Evolutionary conservation across 1,140 invertebrate genomes (phyloP), one percentile per base, ranked within the genome.

Genomic region (Probaryconus sp.): DNA sequence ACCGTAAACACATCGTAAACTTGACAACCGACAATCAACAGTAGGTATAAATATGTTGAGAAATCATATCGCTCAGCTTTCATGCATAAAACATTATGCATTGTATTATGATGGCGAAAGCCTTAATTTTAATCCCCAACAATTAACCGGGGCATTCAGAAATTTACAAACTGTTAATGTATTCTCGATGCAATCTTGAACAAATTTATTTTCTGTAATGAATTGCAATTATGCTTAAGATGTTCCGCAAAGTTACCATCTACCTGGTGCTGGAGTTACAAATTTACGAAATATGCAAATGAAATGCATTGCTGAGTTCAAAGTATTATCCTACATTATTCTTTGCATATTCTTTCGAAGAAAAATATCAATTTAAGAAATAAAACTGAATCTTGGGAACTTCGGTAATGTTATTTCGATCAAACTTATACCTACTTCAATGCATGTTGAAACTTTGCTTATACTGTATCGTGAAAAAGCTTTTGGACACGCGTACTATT

Each of bases 21-120:
- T 53, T 53, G 61, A 72, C 69, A 72, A 64, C 60, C 51, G 51
- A 71, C 68, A 48, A 71, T 63, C 60, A 60, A 28, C 53, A 14
- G 18, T 14, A 3, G 37, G 31, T 65, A 48, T 73, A 65, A 73
- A 65, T 72, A 72, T 72, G 51, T 65, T 26, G 37, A 38, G 31
- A 60, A 65, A 60, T 65, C 18, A 38, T 38, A 50, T 51, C 45
- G 18, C 35, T 24, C 30, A 10, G 16, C 10, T 3, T 7, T 63
- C 45, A 70, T 55, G 20, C 67, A 70, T 63, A 70, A 56, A 61
- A 55, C 65, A 51, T 69, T 4, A 28, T 6, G 26, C 20, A 17
- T 37, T 33, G 26, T 38, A 35, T 48, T 14, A 7, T 43, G 10
- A 42, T 33, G 13, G 11, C 17, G 16, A 28, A 51, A 33, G 37